Conservation (phyloP, 2,797 vertebrate species). For the Gadopsis bispinosus region DNA sequence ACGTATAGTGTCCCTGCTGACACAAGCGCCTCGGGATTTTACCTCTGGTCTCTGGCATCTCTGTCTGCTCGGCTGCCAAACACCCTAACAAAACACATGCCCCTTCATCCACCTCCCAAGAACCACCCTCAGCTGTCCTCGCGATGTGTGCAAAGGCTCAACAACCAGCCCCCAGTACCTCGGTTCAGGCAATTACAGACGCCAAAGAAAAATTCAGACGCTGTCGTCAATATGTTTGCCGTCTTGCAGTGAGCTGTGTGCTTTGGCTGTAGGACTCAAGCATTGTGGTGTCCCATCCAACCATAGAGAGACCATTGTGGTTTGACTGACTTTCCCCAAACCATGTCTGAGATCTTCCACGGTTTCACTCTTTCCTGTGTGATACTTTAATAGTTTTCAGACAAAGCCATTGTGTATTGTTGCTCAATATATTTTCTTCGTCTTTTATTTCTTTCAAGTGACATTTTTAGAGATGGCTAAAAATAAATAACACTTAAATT, state of each 20-base stretch:
- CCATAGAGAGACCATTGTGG: constrained; percentile 27
- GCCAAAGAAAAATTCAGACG: constrained; percentile 38
- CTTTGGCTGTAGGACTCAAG: constrained; percentile 50
- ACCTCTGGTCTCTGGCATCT: constrained; percentile 50
- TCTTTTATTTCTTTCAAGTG: not conserved
- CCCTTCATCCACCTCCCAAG: constrained; percentile 30
- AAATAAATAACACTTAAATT: not conserved
- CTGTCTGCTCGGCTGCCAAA: constrained; percentile 32
- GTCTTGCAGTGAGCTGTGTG: constrained; percentile 37
- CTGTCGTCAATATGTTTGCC: constrained; percentile 23
- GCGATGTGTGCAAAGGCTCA: constrained; percentile 33
- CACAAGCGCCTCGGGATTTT: constrained; percentile 36
- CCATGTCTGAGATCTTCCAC: constrained; percentile 1
- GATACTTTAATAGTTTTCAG: constrained; percentile 22
- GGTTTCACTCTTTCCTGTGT: constrained; percentile 18
- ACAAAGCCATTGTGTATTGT: constrained; percentile 9
- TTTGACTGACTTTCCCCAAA: constrained; percentile 26
- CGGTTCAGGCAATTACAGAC: constrained; percentile 44
- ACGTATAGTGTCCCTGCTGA: constrained; percentile 40
- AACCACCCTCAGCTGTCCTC: constrained; percentile 38
- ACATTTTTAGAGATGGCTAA: constrained; percentile 16
- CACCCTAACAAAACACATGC: constrained; percentile 30
- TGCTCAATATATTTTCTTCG: not conserved
- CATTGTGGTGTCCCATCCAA: constrained; percentile 34
- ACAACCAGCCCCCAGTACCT: constrained; percentile 36